Percentiles rank a stretch among this genome's conserved stretches.
phyloP scores from a whole-genome alignment of 1,140 invertebrate genomes.

The Lasaia peninsularis region DNA sequence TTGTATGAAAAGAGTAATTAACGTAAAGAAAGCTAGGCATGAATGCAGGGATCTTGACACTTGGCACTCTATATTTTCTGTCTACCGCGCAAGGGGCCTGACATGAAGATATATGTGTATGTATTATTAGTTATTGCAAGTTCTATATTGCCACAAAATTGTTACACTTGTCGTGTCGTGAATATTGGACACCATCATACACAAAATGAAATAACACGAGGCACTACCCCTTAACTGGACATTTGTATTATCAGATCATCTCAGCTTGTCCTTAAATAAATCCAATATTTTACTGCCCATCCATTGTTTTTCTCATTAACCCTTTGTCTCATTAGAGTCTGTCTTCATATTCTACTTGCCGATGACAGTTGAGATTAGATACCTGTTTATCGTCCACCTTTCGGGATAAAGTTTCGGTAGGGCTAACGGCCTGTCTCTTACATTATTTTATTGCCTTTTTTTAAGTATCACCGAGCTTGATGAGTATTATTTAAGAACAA shows the following conservation, averaged over 20 bases:
- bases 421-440: conserved; percentile 4
- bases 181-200: too few species aligned
- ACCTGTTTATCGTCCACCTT: conserved; percentile 37
- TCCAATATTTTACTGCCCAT: conserved; percentile 65
- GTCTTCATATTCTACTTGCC: conserved; percentile 59
- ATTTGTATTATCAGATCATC: conserved; percentile 63
- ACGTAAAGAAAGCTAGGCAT: too few species aligned
- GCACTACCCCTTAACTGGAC: conserved; percentile 47
- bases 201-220: not conserved
- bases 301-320: conserved; percentile 74
- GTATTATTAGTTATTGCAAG: too few species aligned
- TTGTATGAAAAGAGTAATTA: too few species aligned
- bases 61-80: too few species aligned
- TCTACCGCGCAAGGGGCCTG: too few species aligned
- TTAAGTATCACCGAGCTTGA: conserved; percentile 23
- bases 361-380: conserved; percentile 69
- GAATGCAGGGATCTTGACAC: too few species aligned
- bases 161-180: too few species aligned
- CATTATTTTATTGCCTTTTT: conserved; percentile 28
- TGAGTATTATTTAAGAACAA: too few species aligned
- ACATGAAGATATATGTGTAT: too few species aligned
- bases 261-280: conserved; percentile 62
- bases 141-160: too few species aligned
- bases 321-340: conserved; percentile 71
- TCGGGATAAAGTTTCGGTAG: conserved; percentile 38